Percentiles rank a stretch among this genome's conserved stretches.
phyloP scores from a whole-genome alignment of 2,888 invertebrate genomes.

The Nasonia oneida region DNA sequence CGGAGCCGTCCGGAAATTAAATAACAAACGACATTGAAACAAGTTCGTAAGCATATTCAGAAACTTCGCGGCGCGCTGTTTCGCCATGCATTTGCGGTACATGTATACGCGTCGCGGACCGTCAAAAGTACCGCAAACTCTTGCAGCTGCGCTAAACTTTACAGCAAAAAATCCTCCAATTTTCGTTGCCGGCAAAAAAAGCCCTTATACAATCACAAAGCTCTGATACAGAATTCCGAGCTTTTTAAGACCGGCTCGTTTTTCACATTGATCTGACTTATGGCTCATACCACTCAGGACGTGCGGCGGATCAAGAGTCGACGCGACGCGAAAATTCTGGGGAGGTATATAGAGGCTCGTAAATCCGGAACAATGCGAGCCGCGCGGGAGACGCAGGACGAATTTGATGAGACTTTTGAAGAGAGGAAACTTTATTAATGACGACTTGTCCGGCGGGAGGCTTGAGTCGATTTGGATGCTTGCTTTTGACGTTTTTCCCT shows the following conservation, averaged over 20 bases:
- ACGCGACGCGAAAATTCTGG: conserved; percentile 21
- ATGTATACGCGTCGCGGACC: neutral
- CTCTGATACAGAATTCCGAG: neutral
- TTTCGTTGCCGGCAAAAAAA: neutral
- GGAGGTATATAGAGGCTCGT: conserved; percentile 17
- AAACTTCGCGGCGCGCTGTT: neutral
- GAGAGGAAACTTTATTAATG: conserved; percentile 40
- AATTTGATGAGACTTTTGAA: neutral
- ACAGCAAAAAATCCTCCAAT: neutral
- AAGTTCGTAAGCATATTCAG: neutral
- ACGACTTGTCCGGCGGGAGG: neutral
- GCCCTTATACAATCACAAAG: neutral
- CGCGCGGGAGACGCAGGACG: neutral
- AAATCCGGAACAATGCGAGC: conserved; percentile 33
- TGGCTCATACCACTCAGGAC: conserved; percentile 65
- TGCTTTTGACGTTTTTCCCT: neutral
- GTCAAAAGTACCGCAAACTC: neutral
- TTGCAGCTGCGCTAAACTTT: neutral
- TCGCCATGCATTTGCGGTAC: neutral
- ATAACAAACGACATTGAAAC: conserved; percentile 6
- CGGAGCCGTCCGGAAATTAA: neutral
- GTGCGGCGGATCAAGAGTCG: conserved; percentile 6
- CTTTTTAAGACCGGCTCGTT: conserved; percentile 56
- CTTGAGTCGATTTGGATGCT: neutral
- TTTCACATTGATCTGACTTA: conserved; percentile 69